Evolutionary conservation across 2,888 invertebrate genomes (phyloP).

Genomic region (Drosophila pullipes): DNA sequence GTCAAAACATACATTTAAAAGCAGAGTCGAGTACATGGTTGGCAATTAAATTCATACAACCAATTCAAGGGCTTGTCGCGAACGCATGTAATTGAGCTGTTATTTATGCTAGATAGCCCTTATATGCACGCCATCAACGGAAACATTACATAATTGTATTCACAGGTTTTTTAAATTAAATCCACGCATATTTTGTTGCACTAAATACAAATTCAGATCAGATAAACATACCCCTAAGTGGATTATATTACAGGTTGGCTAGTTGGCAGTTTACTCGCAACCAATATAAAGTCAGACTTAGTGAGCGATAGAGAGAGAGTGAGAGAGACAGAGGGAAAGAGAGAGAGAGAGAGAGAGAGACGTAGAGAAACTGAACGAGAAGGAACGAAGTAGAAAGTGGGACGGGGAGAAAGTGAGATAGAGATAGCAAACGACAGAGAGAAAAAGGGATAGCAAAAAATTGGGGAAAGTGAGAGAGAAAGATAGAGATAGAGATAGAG

Average conservation of each 20-base stretch:
- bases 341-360: not conserved
- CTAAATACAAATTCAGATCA: constrained; percentile 30
- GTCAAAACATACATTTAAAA: not conserved
- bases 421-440: not conserved
- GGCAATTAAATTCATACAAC: not conserved
- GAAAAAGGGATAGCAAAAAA: not conserved
- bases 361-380: not conserved
- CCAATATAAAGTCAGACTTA: not conserved
- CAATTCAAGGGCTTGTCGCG: not conserved
- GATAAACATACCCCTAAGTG: not conserved
- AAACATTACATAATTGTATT: constrained; percentile 43
- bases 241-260: constrained; percentile 13
- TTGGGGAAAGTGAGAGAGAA: not conserved
- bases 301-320: too few relatives aligned
- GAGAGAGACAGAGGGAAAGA: not conserved
- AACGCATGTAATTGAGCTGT: constrained; percentile 7
- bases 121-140: constrained; percentile 28
- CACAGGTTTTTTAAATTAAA: constrained; percentile 44
- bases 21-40: not conserved
- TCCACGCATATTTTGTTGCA: constrained; percentile 38
- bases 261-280: not conserved
- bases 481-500: not conserved
- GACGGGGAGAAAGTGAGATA: not conserved
- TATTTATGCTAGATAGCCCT: not conserved
- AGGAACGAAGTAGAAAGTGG: not conserved